phyloP scores from a whole-genome alignment of 2,888 invertebrate species.

The Drosophila infuscata region DNA sequence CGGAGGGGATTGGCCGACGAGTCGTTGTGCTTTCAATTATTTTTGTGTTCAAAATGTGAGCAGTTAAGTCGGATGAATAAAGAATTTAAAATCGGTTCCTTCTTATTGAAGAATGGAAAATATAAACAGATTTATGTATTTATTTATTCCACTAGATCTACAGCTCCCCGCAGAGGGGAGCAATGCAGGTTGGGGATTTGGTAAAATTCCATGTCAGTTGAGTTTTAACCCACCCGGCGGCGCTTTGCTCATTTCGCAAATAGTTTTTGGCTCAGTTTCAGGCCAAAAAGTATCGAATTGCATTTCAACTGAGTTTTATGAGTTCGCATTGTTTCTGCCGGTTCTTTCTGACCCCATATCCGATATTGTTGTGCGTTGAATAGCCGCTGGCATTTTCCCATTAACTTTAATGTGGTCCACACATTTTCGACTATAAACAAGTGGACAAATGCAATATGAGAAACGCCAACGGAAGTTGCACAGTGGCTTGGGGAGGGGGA shows the following conservation, averaged over 20 bases:
- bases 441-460: slow-evolving; percentile 30
- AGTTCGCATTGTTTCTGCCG: slow-evolving; percentile 23
- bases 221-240: slow-evolving; percentile 17
- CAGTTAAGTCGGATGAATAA: slow-evolving; percentile 8
- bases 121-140: slow-evolving; percentile 2
- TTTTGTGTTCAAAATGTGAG: slow-evolving; percentile 10
- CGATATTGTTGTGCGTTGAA: slow-evolving; percentile 9
- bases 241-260: slow-evolving; percentile 53
- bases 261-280: slow-evolving; percentile 42
- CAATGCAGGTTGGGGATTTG: background rate
- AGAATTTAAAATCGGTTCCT: slow-evolving; percentile 12
- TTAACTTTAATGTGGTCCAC: slow-evolving; percentile 65
- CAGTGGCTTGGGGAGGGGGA: background rate
- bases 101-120: slow-evolving; percentile 5
- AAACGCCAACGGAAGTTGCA: background rate
- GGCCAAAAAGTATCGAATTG: slow-evolving; percentile 46
- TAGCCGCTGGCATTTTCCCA: slow-evolving; percentile 44
- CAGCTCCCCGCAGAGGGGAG: background rate
- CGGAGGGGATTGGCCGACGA: slow-evolving; percentile 23
- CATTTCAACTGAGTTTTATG: slow-evolving; percentile 49
- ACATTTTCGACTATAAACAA: slow-evolving; percentile 43
- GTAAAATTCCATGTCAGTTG: slow-evolving; percentile 5
- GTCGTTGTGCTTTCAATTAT: slow-evolving; percentile 35
- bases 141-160: background rate
- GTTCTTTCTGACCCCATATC: background rate